Evolutionary conservation across 2,797 vertebrate species (phyloP), one percentile per base, ranked within the genome.

Genomic region (Neostethus bicornis): DNA sequence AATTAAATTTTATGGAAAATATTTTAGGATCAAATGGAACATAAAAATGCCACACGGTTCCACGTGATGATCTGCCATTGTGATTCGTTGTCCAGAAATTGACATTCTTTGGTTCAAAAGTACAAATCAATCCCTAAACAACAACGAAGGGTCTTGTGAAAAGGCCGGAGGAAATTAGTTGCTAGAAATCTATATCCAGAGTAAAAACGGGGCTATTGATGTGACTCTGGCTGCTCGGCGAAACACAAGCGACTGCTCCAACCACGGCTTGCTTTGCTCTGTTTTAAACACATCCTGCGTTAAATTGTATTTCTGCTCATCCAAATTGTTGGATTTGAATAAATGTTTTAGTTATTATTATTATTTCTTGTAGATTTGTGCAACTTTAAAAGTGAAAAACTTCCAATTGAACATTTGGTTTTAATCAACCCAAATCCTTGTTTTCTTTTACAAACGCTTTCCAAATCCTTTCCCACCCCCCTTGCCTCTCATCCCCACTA

Each of bases 91-190:
- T 34, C 25, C 23, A 31, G 38, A 49, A 41, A 38, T 19, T 11
- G 29, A 41, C 17, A n/a, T 14, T 4, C 7, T 21, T 35, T 14
- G 12, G 38, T 34, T 14, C 38, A 35, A 34, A 59, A 43, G 57
- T 34, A 57, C 29, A 60, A 51, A 60, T 60, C 47, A 34, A 60
- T 60, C 46, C 29, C 21, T 25, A 38, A 60, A 51, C 57, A 60
- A 20, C 38, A 34, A 21, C 38, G 10, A 24, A 34, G 37, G 46
- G 29, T 60, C 46, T 25, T 32, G 20, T 24, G 10, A 25, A 32
- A 23, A 60, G 14, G 5, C 42, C 51, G 20, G 4, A 60, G 57
- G 28, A 60, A 50, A 50, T 43, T 38, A 16, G 57, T 50, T 34
- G 28, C 19, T 19, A 42, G 23, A 23, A 42, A 60, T 60, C 57